Conservation (phyloP, 1,140 invertebrate species). For the Heliconius nattereri region DNA sequence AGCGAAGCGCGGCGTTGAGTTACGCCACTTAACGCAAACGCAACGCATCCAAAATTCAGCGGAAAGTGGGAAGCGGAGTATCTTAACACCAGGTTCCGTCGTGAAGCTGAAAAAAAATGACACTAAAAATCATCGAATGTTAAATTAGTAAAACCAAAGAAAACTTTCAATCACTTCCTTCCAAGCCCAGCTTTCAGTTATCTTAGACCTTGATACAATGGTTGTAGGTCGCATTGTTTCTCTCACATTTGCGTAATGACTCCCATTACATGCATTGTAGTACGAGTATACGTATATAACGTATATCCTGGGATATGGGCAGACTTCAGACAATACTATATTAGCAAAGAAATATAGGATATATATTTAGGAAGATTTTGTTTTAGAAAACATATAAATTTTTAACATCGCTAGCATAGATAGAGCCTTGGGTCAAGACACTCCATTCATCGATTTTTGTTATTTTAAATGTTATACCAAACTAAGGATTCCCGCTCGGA, state of each 20-base stretch:
- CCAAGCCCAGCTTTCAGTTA: neutral
- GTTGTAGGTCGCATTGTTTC: conserved; percentile 40
- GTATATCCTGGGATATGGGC: neutral
- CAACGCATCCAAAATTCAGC: too few relatives aligned
- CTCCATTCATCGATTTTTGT: too few relatives aligned
- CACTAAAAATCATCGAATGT: neutral
- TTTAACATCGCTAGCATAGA: too few relatives aligned
- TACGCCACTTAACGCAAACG: too few relatives aligned
- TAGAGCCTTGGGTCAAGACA: too few relatives aligned
- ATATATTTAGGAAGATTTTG: too few relatives aligned
- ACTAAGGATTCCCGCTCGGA: too few relatives aligned
- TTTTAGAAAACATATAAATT: too few relatives aligned
- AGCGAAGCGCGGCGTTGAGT: too few relatives aligned
- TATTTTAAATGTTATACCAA: too few relatives aligned
- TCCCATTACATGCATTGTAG: conserved; percentile 40
- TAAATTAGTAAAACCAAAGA: neutral
- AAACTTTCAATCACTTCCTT: neutral
- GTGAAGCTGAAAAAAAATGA: neutral
- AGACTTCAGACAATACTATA: conserved; percentile 11
- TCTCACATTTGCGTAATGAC: conserved; percentile 46
- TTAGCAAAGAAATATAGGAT: neutral
- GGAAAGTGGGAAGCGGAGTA: too few relatives aligned
- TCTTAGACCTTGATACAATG: conserved; percentile 27
- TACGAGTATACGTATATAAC: conserved; percentile 24
- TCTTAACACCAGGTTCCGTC: too few relatives aligned